Evolutionary conservation across 1,140 invertebrate species (phyloP).

Genomic region (Lucilia sericata): DNA sequence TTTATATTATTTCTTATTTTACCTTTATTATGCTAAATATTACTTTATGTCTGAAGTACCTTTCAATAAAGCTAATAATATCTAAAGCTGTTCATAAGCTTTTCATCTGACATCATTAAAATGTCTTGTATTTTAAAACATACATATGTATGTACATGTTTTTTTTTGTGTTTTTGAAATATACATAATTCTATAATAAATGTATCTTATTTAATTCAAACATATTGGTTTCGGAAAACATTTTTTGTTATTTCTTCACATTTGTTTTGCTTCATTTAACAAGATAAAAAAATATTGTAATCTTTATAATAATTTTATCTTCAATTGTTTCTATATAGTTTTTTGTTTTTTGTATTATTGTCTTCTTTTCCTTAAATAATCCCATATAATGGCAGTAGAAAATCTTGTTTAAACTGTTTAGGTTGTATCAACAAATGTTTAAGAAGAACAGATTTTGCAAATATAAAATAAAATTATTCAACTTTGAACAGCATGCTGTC

Average conservation of each 20-base stretch:
- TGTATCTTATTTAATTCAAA: too few relatives aligned
- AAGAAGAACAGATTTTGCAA: not conserved
- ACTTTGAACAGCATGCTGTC: slow-evolving; percentile 9
- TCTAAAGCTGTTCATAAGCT: too few relatives aligned
- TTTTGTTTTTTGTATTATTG: not conserved
- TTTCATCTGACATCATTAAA: too few relatives aligned
- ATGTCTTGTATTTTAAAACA: too few relatives aligned
- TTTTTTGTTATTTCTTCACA: not conserved
- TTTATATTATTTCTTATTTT: too few relatives aligned
- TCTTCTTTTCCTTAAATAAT: not conserved
- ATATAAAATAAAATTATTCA: not conserved
- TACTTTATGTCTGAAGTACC: too few relatives aligned
- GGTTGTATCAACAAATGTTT: not conserved
- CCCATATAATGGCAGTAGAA: not conserved
- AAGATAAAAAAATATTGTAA: not conserved
- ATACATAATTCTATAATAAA: too few relatives aligned
- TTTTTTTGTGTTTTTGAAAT: too few relatives aligned
- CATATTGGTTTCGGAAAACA: not conserved
- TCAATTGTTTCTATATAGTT: not conserved
- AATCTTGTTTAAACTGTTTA: not conserved
- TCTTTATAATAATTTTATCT: not conserved
- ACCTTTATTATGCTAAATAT: too few relatives aligned
- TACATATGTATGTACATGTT: too few relatives aligned
- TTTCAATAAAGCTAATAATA: too few relatives aligned
- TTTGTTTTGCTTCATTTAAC: slow-evolving; percentile 5